These are phyloP conservation scores for Leiothrix lutea DNA, from an alignment of 2,113 vertebrate species.

Conservation along the genomic window DNA sequence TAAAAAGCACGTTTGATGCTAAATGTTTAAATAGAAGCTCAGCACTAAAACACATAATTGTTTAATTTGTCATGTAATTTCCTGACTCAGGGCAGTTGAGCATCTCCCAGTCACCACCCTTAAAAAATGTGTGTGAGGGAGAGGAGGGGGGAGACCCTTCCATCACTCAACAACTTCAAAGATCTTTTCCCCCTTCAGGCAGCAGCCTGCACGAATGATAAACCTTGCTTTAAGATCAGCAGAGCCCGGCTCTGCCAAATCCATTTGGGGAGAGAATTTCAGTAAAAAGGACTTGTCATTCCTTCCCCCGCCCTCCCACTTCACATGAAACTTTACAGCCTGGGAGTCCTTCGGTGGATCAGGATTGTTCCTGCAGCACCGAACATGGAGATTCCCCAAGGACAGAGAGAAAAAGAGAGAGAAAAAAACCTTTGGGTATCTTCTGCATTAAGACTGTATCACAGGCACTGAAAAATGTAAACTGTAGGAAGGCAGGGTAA, in stretches of 20 bases:
- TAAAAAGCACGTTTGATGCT: background rate
- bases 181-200: conserved; percentile 48
- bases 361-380: background rate
- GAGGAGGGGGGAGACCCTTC: conserved; percentile 24
- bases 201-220: conserved; percentile 52
- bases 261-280: conserved; percentile 26
- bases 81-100: conserved; percentile 52
- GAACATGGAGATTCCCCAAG: background rate
- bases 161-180: conserved; percentile 52
- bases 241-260: conserved; percentile 32
- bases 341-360: background rate
- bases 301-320: conserved; percentile 1
- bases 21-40: background rate
- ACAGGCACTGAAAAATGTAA: background rate
- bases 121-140: background rate
- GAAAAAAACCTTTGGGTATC: background rate
- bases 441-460: background rate
- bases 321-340: conserved; percentile 24
- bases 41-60: conserved; percentile 43
- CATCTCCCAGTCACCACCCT: conserved; percentile 33
- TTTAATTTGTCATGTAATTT: conserved; percentile 64
- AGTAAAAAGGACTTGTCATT: conserved; percentile 33
- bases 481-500: background rate
- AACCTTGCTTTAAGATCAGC: conserved; percentile 38
- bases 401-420: background rate